Evolutionary conservation across 2,797 vertebrate genomes (phyloP).

Genomic region (Gymnopithys bicolor): DNA sequence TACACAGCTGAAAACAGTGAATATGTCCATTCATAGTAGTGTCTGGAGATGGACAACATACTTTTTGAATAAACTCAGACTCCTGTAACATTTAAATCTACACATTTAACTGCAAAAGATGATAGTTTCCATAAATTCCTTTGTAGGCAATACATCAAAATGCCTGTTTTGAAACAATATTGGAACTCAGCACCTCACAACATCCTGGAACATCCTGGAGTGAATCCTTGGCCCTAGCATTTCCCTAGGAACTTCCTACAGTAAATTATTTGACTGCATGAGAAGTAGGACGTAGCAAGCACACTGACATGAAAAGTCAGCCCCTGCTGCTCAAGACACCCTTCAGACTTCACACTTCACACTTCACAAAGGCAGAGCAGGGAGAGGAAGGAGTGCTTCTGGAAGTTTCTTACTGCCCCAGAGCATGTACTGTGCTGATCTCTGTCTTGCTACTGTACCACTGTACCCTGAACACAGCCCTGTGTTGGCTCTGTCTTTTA

Average conservation of each 20-base stretch:
- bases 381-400: not conserved
- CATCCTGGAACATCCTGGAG: not conserved
- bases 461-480: not conserved
- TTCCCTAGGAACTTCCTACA: not conserved
- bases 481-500: not conserved
- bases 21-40: accelerated
- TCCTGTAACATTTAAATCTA: not conserved
- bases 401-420: not conserved
- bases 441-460: not conserved
- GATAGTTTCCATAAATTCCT: not conserved
- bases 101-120: not conserved
- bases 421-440: not conserved
- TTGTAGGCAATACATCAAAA: not conserved
- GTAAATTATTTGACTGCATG: not conserved
- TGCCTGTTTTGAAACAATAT: accelerated
- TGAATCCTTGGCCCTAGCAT: not conserved
- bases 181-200: not conserved
- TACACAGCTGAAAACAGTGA: not conserved
- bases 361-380: not conserved
- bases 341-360: not conserved
- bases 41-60: not conserved
- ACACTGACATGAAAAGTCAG: not conserved
- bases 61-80: not conserved
- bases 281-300: not conserved
- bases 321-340: not conserved